A percentile compares a stretch with the other conserved stretches of the same genome.
Conservation (phyloP, 2,113 vertebrate species). For the Sminthopsis crassicaudata region DNA sequence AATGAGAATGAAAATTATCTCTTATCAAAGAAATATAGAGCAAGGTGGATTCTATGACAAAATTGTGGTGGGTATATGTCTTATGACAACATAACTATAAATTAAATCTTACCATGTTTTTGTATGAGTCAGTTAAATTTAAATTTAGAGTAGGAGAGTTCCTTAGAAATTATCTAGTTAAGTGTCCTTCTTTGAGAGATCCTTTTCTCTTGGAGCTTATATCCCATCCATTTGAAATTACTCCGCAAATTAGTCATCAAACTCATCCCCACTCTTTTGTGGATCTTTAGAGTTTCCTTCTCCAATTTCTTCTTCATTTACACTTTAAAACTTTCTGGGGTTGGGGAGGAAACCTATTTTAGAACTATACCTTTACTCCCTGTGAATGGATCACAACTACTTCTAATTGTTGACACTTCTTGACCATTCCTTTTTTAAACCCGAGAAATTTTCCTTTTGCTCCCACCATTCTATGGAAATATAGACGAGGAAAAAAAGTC, state of each 20-base stretch:
- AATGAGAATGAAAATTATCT: background rate
- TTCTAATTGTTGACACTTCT: background rate
- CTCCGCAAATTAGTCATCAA: background rate
- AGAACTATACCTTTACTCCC: background rate
- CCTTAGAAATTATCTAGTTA: background rate
- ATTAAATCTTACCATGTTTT: background rate
- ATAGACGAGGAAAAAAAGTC: background rate
- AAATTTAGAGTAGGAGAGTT: background rate
- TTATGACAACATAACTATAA: background rate
- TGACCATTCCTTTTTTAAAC: background rate
- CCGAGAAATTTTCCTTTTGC: background rate
- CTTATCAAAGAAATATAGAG: conserved; percentile 18
- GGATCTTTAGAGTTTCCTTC: background rate
- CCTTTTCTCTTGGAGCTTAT: background rate
- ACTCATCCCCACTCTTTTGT: background rate
- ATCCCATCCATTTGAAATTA: background rate
- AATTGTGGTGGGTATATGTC: background rate
- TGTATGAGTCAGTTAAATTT: background rate
- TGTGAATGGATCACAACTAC: background rate
- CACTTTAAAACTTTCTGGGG: background rate
- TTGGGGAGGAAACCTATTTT: background rate
- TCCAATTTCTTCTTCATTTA: background rate
- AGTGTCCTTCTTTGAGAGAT: background rate
- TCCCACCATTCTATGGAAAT: background rate
- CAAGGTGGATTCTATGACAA: background rate